Evolutionary conservation across 2,797 vertebrate genomes (phyloP).

Genomic region (Peromyscus melanophrys): DNA sequence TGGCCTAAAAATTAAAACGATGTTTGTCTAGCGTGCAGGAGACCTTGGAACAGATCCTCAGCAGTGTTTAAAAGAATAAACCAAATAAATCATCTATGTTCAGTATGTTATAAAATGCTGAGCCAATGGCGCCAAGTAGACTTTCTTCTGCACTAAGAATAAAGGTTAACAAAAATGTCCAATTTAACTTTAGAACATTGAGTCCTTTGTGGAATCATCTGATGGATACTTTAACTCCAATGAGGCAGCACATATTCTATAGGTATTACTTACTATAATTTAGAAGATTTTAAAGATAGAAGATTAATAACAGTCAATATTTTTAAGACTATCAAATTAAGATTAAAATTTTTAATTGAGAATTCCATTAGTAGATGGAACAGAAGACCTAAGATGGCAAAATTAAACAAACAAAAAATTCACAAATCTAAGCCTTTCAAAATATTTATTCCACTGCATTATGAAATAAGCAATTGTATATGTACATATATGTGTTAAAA

Average conservation of each 20-base stretch:
- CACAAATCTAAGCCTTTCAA: slow-evolving; percentile 6
- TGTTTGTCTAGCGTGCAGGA: not conserved
- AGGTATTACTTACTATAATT: slow-evolving; percentile 35
- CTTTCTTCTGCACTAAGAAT: slow-evolving; percentile 3
- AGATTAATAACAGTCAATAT: slow-evolving; percentile 19
- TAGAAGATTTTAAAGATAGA: slow-evolving; percentile 32
- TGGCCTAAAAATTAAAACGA: slow-evolving; percentile 45
- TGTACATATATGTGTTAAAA: not conserved
- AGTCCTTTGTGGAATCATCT: slow-evolving; percentile 56
- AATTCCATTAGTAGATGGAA: not conserved
- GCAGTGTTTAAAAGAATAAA: not conserved
- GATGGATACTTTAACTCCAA: slow-evolving; percentile 53
- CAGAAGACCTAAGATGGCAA: not conserved
- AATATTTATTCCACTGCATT: slow-evolving; percentile 13
- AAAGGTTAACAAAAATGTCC: slow-evolving; percentile 46
- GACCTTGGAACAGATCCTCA: not conserved
- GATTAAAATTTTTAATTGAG: slow-evolving; percentile 62
- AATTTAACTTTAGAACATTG: slow-evolving; percentile 41
- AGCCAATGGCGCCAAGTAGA: not conserved
- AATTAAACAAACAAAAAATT: slow-evolving; percentile 28
- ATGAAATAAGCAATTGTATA: not conserved
- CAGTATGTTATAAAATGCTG: slow-evolving; percentile 40
- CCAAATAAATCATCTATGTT: not conserved
- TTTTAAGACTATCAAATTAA: slow-evolving; percentile 45
- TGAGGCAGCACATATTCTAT: not conserved